Base-by-base conservation (phyloP, 2,888 invertebrate species). In the Lasioglossum pauxillum region DNA sequence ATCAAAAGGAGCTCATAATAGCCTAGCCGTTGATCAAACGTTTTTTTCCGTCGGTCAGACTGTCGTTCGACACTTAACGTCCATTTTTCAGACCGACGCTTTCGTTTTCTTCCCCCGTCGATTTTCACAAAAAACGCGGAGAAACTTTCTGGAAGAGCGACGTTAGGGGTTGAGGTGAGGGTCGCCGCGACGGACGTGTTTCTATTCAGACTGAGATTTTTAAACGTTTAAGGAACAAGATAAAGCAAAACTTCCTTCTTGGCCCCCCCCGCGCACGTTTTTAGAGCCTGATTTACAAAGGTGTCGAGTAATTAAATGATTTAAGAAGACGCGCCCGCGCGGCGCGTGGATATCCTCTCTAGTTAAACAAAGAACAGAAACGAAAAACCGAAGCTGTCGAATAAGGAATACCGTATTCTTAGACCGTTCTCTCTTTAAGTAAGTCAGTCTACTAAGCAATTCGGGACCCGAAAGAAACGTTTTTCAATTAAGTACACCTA, bases 401-500 rank as follows among this genome's bases (percentile, higher is more conserved):
- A 16, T 16, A 16, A 19, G 35, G 10, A 35, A 23, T 35, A 19
- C 67, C 67, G 67, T 67, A 67, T 67, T 67, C 35, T 76, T 71
- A 75, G 73, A 41, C 72, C 81, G 78, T 87, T 88, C 83, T 80
- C 80, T 84, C 57, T 57, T 57, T 90, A 91, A 91, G 86, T 92
- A 92, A 92, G 92, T 88, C 92, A 92, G 90, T 90, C 88, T 57
- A 87, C 83, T 94, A 94, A 94, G 92, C 91, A 71, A 93, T 90
- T 90, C 90, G 94, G 94, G 94, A 93, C 94, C 94, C 94, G 92
- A 93, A 92, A 92, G 88, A 91, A 91, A 93, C 85, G 85, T 90
- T 92, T 92, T 93, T 90, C 87, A 92, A 93, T 92, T 92, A 93
- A 93, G 91, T 80, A 91, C 86, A 69, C 35, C 92, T 93, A 93